These are phyloP conservation scores for Amblyopsis hoosieri DNA, from an alignment of 2,797 vertebrate species.

Conservation along the genomic window DNA sequence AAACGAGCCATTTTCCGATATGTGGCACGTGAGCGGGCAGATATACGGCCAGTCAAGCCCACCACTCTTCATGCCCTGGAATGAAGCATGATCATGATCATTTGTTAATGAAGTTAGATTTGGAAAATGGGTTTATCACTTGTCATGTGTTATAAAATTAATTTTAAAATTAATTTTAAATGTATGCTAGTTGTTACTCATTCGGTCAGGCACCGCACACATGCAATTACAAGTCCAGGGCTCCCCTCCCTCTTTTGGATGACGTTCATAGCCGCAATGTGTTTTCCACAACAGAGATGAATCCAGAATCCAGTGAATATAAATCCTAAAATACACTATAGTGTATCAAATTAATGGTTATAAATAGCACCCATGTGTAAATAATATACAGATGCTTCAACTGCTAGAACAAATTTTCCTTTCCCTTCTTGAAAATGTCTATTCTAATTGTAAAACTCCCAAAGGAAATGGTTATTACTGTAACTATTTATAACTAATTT, in stretches of 20 bases:
- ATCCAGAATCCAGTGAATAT: slow-evolving; percentile 65
- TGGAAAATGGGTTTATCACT: slow-evolving; percentile 39
- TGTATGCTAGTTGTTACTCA: slow-evolving; percentile 58
- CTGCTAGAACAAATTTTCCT: slow-evolving; percentile 13
- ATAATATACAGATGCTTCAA: slow-evolving; percentile 55
- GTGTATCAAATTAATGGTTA: slow-evolving; percentile 63
- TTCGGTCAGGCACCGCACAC: slow-evolving; percentile 66
- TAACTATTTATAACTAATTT: not conserved
- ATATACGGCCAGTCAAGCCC: slow-evolving; percentile 15
- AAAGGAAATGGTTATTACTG: slow-evolving; percentile 19
- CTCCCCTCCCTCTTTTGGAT: slow-evolving; percentile 62
- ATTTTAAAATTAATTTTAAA: slow-evolving; percentile 23
- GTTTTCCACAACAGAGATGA: slow-evolving; percentile 68
- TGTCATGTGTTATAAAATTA: slow-evolving; percentile 42
- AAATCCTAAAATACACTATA: slow-evolving; percentile 63
- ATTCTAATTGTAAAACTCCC: slow-evolving; percentile 18
- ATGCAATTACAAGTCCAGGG: slow-evolving; percentile 59
- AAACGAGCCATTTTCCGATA: slow-evolving; percentile 34
- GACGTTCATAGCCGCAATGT: slow-evolving; percentile 58
- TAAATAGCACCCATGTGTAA: slow-evolving; percentile 61
- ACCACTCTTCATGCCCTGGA: slow-evolving; percentile 15
- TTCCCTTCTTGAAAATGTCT: slow-evolving; percentile 1
- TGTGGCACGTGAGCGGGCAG: slow-evolving; percentile 9
- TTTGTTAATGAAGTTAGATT: slow-evolving; percentile 54
- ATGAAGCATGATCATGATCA: slow-evolving; percentile 27